Conservation (phyloP, 2,888 invertebrate species). For the Melanophora roralis region DNA sequence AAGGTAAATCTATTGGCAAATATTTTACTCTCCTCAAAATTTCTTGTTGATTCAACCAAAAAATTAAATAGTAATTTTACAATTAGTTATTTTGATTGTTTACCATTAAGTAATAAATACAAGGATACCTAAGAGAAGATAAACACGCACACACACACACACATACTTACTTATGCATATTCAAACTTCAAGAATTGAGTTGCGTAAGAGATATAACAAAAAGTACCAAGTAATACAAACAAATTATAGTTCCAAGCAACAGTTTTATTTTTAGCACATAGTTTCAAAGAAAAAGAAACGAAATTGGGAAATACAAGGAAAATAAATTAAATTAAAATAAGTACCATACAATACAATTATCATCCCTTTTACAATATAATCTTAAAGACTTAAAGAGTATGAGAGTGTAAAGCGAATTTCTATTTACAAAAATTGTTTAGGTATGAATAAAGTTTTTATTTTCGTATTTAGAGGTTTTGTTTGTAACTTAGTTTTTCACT, state of each 20-base stretch:
- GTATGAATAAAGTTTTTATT: background rate
- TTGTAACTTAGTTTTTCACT: background rate
- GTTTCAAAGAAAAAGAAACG: too few species aligned
- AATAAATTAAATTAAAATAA: background rate
- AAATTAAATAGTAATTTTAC: conserved; percentile 61
- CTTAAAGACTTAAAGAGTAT: background rate
- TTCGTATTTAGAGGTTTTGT: background rate
- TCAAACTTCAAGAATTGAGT: background rate
- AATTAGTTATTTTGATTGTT: conserved; percentile 63
- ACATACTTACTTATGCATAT: background rate
- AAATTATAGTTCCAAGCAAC: background rate
- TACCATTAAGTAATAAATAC: conserved; percentile 55
- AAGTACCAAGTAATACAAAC: background rate
- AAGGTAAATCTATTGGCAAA: conserved; percentile 32
- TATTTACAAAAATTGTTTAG: background rate
- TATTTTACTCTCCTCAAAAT: conserved; percentile 48
- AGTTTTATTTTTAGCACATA: too few species aligned
- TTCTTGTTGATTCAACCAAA: conserved; percentile 60
- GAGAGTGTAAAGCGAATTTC: too few species aligned
- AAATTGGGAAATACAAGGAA: background rate
- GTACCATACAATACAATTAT: background rate
- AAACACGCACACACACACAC: background rate
- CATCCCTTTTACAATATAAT: background rate
- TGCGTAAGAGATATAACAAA: background rate
- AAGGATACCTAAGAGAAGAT: background rate